These are phyloP conservation scores for Dorcus parallelipipedus DNA, from an alignment of 2,888 invertebrate species.

Conservation along the genomic window DNA sequence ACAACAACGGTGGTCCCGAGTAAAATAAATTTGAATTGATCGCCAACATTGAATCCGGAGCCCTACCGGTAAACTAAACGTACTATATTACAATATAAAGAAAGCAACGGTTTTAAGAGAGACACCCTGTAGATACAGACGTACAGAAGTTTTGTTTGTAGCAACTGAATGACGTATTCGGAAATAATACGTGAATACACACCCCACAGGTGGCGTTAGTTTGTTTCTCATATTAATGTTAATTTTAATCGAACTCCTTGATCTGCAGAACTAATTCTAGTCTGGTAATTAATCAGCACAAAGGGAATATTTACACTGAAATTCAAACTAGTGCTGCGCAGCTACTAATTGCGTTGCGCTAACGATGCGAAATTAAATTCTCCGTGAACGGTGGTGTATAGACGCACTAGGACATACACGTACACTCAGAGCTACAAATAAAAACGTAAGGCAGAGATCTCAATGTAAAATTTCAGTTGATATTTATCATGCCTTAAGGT, in stretches of 20 bases:
- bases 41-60: no score
- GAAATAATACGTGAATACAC: no score
- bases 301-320: constrained; percentile 8
- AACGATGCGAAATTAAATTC: constrained; percentile 4
- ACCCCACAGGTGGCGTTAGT: not conserved
- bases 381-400: not conserved
- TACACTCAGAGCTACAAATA: not conserved
- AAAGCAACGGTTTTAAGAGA: no score
- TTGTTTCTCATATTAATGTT: not conserved
- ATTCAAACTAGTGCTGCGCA: not conserved
- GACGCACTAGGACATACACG: not conserved
- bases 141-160: no score
- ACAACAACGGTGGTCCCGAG: no score
- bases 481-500: no score
- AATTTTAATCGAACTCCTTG: constrained; percentile 1
- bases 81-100: no score
- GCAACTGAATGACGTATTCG: no score
- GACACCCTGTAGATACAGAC: no score
- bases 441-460: not conserved
- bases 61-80: no score
- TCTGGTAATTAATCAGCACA: constrained; percentile 5
- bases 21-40: no score
- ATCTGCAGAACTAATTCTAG: not conserved
- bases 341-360: constrained; percentile 2
- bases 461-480: no score